Evolutionary conservation across 2,797 vertebrate genomes (phyloP).

Genomic region (Apodemus agrarius): DNA sequence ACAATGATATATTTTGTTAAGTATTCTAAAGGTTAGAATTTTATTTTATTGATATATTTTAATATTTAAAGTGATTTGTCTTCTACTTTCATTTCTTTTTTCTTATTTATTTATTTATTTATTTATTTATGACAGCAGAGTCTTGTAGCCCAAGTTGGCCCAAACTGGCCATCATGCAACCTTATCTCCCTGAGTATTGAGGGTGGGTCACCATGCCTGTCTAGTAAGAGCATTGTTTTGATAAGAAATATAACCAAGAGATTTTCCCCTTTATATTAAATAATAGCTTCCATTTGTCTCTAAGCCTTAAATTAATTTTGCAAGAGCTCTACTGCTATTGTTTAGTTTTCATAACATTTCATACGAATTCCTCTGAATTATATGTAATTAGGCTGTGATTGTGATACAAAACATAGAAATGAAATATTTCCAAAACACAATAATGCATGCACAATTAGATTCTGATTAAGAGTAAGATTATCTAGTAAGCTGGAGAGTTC

Average conservation of each 20-base stretch:
- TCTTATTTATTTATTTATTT: background rate
- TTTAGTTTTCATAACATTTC: slow-evolving; percentile 46
- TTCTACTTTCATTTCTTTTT: background rate
- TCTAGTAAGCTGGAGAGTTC: slow-evolving; percentile 28
- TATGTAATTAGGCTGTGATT: slow-evolving; percentile 59
- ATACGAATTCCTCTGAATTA: slow-evolving; percentile 42
- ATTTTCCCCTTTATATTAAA: background rate
- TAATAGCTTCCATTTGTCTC: background rate
- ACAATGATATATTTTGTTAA: background rate
- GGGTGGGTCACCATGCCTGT: background rate
- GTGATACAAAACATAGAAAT: slow-evolving; percentile 58
- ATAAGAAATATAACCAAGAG: background rate
- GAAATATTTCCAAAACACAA: slow-evolving; percentile 66
- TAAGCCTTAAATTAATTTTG: slow-evolving; percentile 23
- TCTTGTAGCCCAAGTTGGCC: background rate
- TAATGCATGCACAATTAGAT: slow-evolving; percentile 49
- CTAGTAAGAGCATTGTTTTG: background rate
- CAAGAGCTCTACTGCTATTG: background rate
- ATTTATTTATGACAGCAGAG: background rate
- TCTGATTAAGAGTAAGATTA: slow-evolving; percentile 57
- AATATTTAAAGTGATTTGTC: background rate
- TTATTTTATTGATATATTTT: slow-evolving; percentile 5
- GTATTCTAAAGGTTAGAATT: background rate
- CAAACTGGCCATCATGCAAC: background rate
- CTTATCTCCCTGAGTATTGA: background rate